A percentile compares a stretch with the other conserved stretches of the same genome.
These are phyloP conservation scores for Egretta garzetta DNA, from an alignment of 2,113 vertebrate species.

Conservation along the genomic window DNA sequence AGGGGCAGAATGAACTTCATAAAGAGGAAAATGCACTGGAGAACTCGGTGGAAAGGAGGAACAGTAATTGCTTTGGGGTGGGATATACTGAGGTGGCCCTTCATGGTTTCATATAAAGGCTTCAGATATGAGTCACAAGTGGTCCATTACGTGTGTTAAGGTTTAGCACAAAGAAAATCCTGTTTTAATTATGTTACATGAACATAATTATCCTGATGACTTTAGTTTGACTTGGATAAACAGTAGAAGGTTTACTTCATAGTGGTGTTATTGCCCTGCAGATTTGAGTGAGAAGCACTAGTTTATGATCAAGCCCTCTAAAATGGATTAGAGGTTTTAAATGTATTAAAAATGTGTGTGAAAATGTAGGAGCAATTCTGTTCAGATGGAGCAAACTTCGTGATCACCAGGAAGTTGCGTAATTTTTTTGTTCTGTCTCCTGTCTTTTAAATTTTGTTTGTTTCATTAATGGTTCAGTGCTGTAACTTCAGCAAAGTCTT, in stretches of 20 bases:
- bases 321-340: background rate
- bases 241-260: background rate
- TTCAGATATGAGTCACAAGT: background rate
- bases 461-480: background rate
- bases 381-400: background rate
- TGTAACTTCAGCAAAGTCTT: background rate
- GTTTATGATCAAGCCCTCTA: background rate
- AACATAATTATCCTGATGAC: background rate
- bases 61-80: background rate
- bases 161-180: background rate
- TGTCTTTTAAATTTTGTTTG: background rate
- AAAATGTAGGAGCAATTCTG: background rate
- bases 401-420: background rate
- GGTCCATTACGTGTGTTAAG: background rate
- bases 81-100: background rate
- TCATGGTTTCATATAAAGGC: background rate
- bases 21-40: background rate
- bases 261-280: background rate
- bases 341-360: background rate
- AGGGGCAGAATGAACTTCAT: background rate
- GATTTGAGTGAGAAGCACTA: background rate
- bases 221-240: background rate
- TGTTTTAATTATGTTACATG: background rate
- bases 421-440: background rate
- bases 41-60: background rate